Conservation (phyloP, 2,888 invertebrate species). For the Idaea dimidiata region DNA sequence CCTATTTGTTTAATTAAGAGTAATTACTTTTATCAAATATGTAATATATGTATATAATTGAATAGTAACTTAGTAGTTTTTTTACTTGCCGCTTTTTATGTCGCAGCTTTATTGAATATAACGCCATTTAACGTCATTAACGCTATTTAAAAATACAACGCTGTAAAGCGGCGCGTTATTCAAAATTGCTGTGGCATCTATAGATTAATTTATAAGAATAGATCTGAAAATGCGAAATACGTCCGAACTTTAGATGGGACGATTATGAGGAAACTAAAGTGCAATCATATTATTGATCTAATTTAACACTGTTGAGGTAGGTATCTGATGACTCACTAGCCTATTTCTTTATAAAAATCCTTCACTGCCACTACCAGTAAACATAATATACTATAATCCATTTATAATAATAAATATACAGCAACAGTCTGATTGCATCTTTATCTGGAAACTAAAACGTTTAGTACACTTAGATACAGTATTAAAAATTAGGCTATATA, state of each 20-base stretch:
- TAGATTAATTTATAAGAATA: conserved; percentile 12
- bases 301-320: not conserved
- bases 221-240: not conserved
- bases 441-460: not conserved
- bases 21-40: conserved; percentile 31
- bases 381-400: not conserved
- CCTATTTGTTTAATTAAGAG: conserved; percentile 19
- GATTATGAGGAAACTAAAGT: not conserved
- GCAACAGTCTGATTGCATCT: not conserved
- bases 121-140: too few relatives aligned
- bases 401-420: not conserved
- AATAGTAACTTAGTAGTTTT: conserved; percentile 52
- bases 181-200: conserved; percentile 10
- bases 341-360: not conserved
- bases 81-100: conserved; percentile 56
- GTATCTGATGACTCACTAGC: not conserved
- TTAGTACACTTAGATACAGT: conserved; percentile 5
- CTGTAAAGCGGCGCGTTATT: conserved; percentile 2
- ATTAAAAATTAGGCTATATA: conserved; percentile 12
- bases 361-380: not conserved
- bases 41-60: conserved; percentile 73
- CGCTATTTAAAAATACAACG: too few relatives aligned
- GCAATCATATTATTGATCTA: not conserved
- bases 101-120: too few relatives aligned
- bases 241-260: not conserved